phyloP scores from a whole-genome alignment of 2,113 vertebrate genomes.

The Malurus alboscapulatus region DNA sequence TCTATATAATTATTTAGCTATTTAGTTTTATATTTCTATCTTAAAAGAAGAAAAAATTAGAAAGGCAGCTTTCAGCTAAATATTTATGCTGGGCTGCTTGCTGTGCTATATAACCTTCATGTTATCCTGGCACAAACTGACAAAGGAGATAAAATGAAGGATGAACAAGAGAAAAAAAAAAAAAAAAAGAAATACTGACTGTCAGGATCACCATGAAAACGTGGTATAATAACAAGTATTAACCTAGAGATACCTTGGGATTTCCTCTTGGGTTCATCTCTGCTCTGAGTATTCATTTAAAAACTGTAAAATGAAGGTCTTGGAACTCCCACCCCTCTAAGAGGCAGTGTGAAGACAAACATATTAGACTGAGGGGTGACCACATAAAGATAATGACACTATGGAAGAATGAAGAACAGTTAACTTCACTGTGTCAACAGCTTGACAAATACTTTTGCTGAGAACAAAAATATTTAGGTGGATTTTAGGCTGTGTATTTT shows the following conservation, averaged over 20 bases:
- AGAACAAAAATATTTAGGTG: conserved; percentile 3
- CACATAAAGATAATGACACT: not conserved
- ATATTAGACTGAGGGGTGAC: not conserved
- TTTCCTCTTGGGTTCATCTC: not conserved
- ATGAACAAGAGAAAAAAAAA: not conserved
- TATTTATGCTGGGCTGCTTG: not conserved
- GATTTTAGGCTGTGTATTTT: conserved; percentile 1
- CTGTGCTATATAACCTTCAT: not conserved
- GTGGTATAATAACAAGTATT: not conserved
- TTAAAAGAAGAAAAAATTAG: not conserved
- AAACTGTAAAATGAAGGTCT: not conserved
- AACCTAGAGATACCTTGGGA: not conserved
- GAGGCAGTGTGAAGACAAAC: not conserved
- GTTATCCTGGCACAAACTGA: not conserved
- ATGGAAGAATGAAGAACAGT: not conserved
- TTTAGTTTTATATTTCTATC: not conserved
- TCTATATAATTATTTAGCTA: not conserved
- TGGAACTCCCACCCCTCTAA: not conserved
- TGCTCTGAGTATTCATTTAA: not conserved
- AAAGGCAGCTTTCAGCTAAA: not conserved
- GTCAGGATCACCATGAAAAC: not conserved
- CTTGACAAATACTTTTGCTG: not conserved
- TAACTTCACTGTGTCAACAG: not conserved
- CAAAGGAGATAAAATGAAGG: not conserved
- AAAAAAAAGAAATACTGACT: not conserved